Evolutionary conservation across 1,140 invertebrate species (phyloP).

Genomic region (Papilio helenus): DNA sequence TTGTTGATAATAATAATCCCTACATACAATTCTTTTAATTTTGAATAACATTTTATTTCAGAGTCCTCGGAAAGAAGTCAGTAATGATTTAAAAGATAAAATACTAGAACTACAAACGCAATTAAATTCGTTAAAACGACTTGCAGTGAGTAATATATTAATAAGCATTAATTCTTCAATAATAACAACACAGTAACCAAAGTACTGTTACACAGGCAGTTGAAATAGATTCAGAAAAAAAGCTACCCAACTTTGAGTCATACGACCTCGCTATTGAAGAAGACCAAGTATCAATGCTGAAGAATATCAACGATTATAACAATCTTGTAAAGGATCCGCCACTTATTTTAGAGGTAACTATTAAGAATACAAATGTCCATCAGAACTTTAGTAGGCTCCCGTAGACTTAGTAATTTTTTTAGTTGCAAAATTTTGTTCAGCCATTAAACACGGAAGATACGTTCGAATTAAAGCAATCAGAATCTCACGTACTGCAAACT

Average conservation of each 20-base stretch:
- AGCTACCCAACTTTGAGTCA: conserved; percentile 6
- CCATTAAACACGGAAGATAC: not conserved
- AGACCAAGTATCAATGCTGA: conserved; percentile 28
- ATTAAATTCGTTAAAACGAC: conserved; percentile 28
- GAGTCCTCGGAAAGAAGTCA: conserved; percentile 24
- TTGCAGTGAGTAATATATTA: conserved; percentile 9
- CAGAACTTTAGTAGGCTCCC: too few species aligned
- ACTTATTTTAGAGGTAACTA: not conserved
- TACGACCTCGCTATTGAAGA: conserved; percentile 31
- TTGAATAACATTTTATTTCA: not conserved
- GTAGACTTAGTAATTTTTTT: not conserved
- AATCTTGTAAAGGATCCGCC: not conserved
- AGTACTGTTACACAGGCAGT: not conserved
- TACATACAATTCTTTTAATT: not conserved
- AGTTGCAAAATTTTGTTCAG: not conserved
- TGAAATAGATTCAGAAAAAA: conserved; percentile 27
- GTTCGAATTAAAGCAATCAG: not conserved
- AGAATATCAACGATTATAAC: conserved; percentile 23
- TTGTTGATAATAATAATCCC: not conserved
- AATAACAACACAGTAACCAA: not conserved
- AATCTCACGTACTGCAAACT: not conserved
- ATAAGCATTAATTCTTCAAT: too few species aligned
- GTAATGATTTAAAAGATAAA: conserved; percentile 20
- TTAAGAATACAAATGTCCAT: too few species aligned
- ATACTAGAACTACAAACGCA: conserved; percentile 35